Evolutionary conservation across 2,797 vertebrate genomes (phyloP), one percentile per base, ranked within the genome.

Genomic region (Darevskia mixta): DNA sequence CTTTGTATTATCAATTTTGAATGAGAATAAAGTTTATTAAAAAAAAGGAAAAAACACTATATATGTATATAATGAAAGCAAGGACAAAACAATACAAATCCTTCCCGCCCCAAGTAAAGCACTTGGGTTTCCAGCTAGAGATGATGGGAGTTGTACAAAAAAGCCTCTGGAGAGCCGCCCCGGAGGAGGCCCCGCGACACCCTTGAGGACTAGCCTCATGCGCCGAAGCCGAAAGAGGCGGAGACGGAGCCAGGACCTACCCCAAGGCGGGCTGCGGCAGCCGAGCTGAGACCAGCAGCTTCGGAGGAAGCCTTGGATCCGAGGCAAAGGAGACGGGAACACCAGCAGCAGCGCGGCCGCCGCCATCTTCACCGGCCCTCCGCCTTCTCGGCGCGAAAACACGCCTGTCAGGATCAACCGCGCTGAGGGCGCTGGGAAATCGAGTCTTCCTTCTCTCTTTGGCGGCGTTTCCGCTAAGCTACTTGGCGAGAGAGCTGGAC

Each of bases 271-370:
- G 20, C 49, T 83, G 5, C 55, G 78, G 7, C 64, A 6, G 1
- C 86, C 77, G 2, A 97, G 76, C 1, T 8, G 83, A 0, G 72
- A 83, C 95, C 95, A 96, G 41, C 86, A 95, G 32, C 79, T 91
- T 38, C 73, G 92, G 0, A 97, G 58, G 7, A 95, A 38, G 0
- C 29, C 76, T 0, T 80, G 72, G 0, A 95, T 2, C 0, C 73
- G 35, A 8, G 67, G 79, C 0, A 90, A 38, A 1, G 90, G 83
- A 0, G 2, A 0, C 0, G 0, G 0, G 0, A 79, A 0, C 0
- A 92, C 0, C 2, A 88, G 0, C 2, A 92, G 0, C 0, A 45
- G 49, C 49, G 49, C 49, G 11, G 11, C 49, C 3, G 13, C 5
- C 29, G 91, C 89, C 93, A 95, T 76, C 8, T 3, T 5, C 13